Conservation (phyloP, 1,140 invertebrate genomes). For the Wasmannia auropunctata region DNA sequence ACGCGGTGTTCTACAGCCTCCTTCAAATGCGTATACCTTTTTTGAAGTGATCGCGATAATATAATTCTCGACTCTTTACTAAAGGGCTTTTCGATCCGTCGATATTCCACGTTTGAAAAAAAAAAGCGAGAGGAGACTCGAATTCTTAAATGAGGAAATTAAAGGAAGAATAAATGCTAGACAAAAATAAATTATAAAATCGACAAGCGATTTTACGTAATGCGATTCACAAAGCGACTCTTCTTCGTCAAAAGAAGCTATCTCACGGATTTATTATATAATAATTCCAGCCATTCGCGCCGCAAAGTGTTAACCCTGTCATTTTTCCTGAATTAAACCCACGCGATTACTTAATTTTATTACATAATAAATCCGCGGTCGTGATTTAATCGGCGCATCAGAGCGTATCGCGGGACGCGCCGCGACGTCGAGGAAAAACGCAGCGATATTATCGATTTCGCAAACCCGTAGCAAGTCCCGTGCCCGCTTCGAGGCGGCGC, state of each 20-base stretch:
- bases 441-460: conserved; percentile 48
- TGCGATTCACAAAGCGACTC: background rate
- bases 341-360: background rate
- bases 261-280: background rate
- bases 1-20: background rate
- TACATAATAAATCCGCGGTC: conserved; percentile 4
- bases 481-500: conserved; percentile 7
- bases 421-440: conserved; percentile 16
- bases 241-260: background rate
- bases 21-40: background rate
- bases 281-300: too few species aligned
- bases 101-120: background rate
- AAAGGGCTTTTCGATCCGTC: background rate
- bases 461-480: conserved; percentile 38
- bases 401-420: background rate
- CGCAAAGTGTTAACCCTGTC: background rate
- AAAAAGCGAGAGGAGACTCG: background rate
- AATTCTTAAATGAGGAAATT: background rate
- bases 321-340: background rate
- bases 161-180: background rate
- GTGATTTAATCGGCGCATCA: background rate
- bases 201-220: too few species aligned
- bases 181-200: background rate
- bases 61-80: background rate
- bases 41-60: conserved; percentile 18